These are phyloP conservation scores for Cheumatopsyche charites DNA, from an alignment of 1,140 invertebrate genomes.

Conservation along the genomic window DNA sequence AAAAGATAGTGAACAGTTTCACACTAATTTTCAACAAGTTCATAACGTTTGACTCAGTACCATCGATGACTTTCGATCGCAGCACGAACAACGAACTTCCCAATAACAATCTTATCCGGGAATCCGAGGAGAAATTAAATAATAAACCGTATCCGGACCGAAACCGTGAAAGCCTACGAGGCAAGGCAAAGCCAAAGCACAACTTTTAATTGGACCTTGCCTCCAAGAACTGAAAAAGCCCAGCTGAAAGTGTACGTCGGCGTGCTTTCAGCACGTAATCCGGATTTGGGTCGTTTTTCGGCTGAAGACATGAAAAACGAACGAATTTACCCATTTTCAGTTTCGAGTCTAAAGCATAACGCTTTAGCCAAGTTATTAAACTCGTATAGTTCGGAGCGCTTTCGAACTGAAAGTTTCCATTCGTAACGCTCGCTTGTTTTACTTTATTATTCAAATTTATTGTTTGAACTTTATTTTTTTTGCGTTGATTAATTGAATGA, in stretches of 20 bases:
- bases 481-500: too few relatives aligned
- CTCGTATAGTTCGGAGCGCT: too few relatives aligned
- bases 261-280: conserved; percentile 28
- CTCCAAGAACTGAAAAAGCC: conserved; percentile 21
- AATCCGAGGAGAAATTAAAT: conserved; percentile 20
- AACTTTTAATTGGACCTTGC: conserved; percentile 31
- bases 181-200: conserved; percentile 9
- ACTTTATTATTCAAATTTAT: too few relatives aligned
- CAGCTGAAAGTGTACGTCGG: conserved; percentile 5
- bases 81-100: not conserved
- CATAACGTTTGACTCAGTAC: too few relatives aligned
- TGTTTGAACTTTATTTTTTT: too few relatives aligned
- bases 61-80: too few relatives aligned
- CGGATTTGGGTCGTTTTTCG: not conserved
- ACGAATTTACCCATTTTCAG: not conserved
- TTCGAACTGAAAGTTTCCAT: too few relatives aligned
- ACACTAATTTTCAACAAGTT: too few relatives aligned
- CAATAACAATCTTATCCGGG: not conserved
- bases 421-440: too few relatives aligned
- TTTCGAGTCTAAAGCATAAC: not conserved
- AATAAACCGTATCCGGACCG: conserved; percentile 27
- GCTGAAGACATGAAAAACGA: not conserved
- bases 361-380: not conserved
- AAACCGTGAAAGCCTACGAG: conserved; percentile 13
- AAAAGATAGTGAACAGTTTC: too few relatives aligned